phyloP scores from a whole-genome alignment of 2,797 vertebrate species.

The Synanceia verrucosa region DNA sequence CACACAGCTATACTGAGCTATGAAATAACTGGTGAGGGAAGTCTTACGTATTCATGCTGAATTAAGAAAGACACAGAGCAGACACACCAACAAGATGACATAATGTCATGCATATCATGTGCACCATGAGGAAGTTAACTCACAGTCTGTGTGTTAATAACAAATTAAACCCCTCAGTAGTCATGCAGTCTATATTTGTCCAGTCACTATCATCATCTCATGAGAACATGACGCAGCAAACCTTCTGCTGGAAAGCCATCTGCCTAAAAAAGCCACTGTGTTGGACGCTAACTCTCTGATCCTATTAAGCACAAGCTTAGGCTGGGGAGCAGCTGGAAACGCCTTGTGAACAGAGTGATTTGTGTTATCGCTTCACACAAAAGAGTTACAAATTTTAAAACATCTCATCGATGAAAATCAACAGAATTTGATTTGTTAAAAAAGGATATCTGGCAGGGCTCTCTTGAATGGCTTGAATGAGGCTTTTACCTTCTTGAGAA shows the following conservation, averaged over 20 bases:
- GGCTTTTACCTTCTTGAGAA: conserved; percentile 84
- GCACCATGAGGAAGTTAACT: background rate
- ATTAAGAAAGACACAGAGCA: background rate
- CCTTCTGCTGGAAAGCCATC: conserved; percentile 37
- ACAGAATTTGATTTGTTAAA: background rate
- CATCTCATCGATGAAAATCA: background rate
- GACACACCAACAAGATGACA: background rate
- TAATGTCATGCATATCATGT: background rate
- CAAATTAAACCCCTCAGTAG: background rate
- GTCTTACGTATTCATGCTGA: background rate
- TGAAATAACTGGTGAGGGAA: background rate
- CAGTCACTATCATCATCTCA: conserved; percentile 34
- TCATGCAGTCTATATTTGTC: conserved; percentile 23
- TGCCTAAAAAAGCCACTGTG: conserved; percentile 46
- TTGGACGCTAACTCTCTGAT: conserved; percentile 51
- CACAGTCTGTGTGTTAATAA: conserved; percentile 5
- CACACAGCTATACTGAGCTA: no score
- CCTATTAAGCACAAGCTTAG: conserved; percentile 65
- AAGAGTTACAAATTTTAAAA: background rate
- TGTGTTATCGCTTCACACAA: background rate
- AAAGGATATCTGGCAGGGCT: conserved; percentile 99
- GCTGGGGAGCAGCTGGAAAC: conserved; percentile 28
- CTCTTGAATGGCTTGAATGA: conserved; percentile 89
- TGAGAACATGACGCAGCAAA: conserved; percentile 51
- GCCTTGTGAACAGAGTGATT: conserved; percentile 38